Evolutionary conservation across 2,797 vertebrate species (phyloP), one percentile per base, ranked within the genome.

Genomic region (Bovichtus variegatus): DNA sequence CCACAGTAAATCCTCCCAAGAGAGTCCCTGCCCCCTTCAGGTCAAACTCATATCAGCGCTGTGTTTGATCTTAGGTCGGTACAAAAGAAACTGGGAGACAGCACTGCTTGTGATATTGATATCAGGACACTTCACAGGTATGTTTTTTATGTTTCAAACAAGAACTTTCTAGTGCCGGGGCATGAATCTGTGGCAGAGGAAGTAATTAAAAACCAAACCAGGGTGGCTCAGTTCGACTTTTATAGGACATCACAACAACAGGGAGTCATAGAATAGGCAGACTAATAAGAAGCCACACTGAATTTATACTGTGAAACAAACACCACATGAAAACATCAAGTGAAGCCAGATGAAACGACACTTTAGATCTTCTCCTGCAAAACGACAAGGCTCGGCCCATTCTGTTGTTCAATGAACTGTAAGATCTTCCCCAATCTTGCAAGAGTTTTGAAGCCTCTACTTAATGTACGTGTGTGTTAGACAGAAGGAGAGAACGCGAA

Each of bases 21-120:
- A 77, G 86, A 81, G 61, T 61, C 23, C 27, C 53, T 82, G 71
- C 68, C 67, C 84, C 75, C 65, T 77, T 61, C 23, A 73, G 89
- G 88, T 91, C 84, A 91, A 91, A 90, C 84, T 84, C 81, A 86
- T 87, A 78, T 82, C 74, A 81, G 62, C 2, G 25, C 29, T 60
- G 55, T 71, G 61, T 83, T 83, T 89, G 88, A 91, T 86, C 75
- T 82, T 15, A 58, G 76, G 49, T 83, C 63, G 51, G 71, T 15
- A 80, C 62, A 70, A 78, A 34, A 75, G 66, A 55, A 72, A 71
- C 19, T 13, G n/a, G 55, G 41, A 80, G 65, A 59, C 15, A 19
- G 60, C 38, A 16, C 16, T 19, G 74, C 29, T 47, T 25, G 40
- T 61, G 46, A 41, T 49, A 65, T 31, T 71, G 47, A 62, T 40